Conservation (phyloP, 2,797 vertebrate genomes). For the Ctenopoma multispine region DNA sequence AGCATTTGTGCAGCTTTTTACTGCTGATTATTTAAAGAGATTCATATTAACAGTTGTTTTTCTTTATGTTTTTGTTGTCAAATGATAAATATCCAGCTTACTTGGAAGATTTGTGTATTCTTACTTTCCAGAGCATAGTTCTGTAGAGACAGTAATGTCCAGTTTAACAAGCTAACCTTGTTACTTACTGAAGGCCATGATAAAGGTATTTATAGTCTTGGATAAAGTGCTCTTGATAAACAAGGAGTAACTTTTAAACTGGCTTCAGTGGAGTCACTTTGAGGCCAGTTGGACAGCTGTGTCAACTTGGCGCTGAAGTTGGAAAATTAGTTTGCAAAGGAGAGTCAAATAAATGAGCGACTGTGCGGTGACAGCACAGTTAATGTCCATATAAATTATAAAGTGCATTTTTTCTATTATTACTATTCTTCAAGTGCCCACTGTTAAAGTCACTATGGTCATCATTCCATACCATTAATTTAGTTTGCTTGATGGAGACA, state of each 20-base stretch:
- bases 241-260: background rate
- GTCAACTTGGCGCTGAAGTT: slow-evolving; percentile 38
- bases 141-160: background rate
- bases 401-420: background rate
- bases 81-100: too few species aligned
- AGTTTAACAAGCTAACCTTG: background rate
- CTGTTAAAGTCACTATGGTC: too few species aligned
- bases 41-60: too few species aligned
- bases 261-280: slow-evolving; percentile 32
- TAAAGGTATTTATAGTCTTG: background rate
- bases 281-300: slow-evolving; percentile 56
- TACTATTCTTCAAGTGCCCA: too few species aligned
- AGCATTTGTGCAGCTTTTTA: too few species aligned
- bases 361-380: too few species aligned
- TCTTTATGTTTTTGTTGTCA: too few species aligned
- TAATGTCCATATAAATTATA: background rate
- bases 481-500: too few species aligned
- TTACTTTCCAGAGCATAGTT: too few species aligned
- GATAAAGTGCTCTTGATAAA: background rate
- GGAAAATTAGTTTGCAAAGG: background rate
- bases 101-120: too few species aligned
- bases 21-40: too few species aligned
- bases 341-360: too few species aligned
- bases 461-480: background rate
- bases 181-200: background rate